A percentile compares a stretch with the other conserved stretches of the same genome.
Evolutionary conservation across 2,797 vertebrate species (phyloP).

Genomic region (Falco rusticolus): DNA sequence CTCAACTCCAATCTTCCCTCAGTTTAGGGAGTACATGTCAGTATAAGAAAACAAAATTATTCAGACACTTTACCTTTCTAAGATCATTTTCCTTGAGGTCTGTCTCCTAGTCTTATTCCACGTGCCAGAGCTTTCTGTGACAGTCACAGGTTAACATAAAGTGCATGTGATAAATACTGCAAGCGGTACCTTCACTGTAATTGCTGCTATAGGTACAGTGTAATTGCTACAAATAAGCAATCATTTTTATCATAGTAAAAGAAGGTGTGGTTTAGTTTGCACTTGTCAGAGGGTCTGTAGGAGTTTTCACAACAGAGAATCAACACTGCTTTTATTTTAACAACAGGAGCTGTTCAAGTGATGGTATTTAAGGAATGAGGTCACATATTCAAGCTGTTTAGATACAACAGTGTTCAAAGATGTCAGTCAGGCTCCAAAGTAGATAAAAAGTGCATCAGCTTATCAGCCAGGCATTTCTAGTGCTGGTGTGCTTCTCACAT

Average conservation of each 20-base stretch:
- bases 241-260: background rate
- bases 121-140: background rate
- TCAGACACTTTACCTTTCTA: background rate
- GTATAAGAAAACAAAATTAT: background rate
- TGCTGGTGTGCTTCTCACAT: background rate
- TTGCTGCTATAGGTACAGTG: background rate
- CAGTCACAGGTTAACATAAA: background rate
- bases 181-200: accelerated
- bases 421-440: constrained; percentile 52
- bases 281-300: constrained; percentile 17
- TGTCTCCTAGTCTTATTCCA: background rate
- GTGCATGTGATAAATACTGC: background rate
- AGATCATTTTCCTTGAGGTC: background rate
- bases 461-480: constrained; percentile 23
- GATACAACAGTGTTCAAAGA: constrained; percentile 60
- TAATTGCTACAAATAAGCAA: background rate
- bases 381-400: constrained; percentile 62
- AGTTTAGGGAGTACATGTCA: background rate
- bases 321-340: constrained; percentile 66
- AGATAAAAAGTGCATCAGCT: constrained; percentile 47
- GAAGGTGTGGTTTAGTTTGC: background rate
- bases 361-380: constrained; percentile 75
- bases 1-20: background rate
- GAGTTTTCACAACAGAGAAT: constrained; percentile 37
- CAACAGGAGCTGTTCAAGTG: constrained; percentile 51